Evolutionary conservation across 2,113 vertebrate species (phyloP).

Genomic region (Entosphenus tridentatus): DNA sequence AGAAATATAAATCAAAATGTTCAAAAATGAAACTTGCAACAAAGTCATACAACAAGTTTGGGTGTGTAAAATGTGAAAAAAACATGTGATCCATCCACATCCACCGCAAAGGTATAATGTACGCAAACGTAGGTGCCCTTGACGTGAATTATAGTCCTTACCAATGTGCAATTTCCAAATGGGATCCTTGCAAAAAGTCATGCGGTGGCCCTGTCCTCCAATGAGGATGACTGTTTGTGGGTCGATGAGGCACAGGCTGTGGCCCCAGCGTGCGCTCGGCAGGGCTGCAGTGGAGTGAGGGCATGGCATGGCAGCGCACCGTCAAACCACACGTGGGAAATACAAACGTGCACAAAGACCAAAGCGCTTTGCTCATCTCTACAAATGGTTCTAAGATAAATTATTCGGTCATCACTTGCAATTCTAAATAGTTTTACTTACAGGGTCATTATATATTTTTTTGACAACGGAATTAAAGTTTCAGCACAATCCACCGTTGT

Average conservation of each 20-base stretch:
- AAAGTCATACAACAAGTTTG: background rate
- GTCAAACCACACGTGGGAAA: too few species aligned
- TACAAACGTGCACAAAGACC: too few species aligned
- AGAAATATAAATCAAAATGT: background rate
- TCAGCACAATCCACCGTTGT: too few species aligned
- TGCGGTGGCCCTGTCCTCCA: conserved; percentile 32
- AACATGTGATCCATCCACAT: background rate
- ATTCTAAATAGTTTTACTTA: too few species aligned
- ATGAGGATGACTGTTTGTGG: conserved; percentile 38
- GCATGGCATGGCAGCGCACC: too few species aligned
- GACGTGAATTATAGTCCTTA: conserved; percentile 11
- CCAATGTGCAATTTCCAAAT: conserved; percentile 60
- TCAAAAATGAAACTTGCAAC: background rate
- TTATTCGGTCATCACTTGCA: too few species aligned
- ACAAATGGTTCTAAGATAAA: too few species aligned
- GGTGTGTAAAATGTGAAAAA: background rate
- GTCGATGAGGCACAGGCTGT: conserved; percentile 49
- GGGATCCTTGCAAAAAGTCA: conserved; percentile 28
- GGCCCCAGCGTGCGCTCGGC: conserved; percentile 42
- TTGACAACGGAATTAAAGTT: too few species aligned
- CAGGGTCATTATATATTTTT: too few species aligned
- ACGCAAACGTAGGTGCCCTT: too few species aligned
- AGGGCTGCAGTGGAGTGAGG: conserved; percentile 19
- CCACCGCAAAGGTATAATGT: background rate
- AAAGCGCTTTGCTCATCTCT: too few species aligned